Evolutionary conservation across 2,113 vertebrate species (phyloP).

Genomic region (Vulpes ferrilata): DNA sequence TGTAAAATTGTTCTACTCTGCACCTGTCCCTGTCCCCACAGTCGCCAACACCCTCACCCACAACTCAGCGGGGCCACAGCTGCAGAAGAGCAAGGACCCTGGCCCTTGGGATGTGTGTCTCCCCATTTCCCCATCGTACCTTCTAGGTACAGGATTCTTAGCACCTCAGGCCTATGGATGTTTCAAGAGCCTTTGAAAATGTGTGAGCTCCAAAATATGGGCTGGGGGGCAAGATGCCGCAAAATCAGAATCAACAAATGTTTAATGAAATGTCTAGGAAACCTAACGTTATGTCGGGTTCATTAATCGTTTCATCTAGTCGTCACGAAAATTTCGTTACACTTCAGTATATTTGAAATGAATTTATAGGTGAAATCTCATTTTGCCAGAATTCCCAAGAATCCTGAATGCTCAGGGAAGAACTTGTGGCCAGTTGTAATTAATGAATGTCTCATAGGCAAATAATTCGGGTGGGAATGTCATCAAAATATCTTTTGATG

Average conservation of each 20-base stretch:
- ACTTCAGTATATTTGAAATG: not conserved
- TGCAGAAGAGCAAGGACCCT: not conserved
- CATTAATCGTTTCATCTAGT: not conserved
- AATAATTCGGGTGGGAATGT: not conserved
- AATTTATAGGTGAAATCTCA: not conserved
- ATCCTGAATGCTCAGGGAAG: not conserved
- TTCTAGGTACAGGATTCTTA: not conserved
- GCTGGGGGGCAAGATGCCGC: accelerated
- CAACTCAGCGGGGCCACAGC: accelerated
- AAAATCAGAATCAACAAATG: not conserved
- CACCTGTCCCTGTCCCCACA: too few relatives aligned
- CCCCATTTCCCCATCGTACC: not conserved
- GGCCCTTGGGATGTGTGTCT: not conserved
- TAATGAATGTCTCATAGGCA: not conserved
- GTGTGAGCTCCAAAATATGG: not conserved
- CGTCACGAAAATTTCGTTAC: not conserved
- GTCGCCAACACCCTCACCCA: accelerated
- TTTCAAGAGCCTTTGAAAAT: not conserved
- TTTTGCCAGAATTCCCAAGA: not conserved
- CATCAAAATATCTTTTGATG: not conserved
- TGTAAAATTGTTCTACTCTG: not conserved
- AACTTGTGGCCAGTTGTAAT: not conserved
- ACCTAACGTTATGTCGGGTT: not conserved
- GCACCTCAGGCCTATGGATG: not conserved
- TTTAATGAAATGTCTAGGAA: conserved; percentile 55